Evolutionary conservation across 1,140 invertebrate species (phyloP).

Genomic region (Acyrthosiphon pisum): DNA sequence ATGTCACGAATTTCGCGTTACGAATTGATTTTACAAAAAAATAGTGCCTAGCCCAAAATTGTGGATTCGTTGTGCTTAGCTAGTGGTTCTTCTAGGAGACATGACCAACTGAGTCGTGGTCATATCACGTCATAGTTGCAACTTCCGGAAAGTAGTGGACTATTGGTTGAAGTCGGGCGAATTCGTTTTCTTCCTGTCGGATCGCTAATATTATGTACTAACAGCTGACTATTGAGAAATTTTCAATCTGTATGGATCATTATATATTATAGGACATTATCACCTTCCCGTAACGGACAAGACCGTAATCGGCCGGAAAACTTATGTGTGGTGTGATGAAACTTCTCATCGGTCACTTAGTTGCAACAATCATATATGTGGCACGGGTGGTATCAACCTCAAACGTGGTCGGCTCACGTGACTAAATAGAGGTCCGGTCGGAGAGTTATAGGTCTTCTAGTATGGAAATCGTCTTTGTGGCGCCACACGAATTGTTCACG

Average conservation of each 20-base stretch:
- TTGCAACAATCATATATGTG: neutral
- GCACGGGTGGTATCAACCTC: neutral
- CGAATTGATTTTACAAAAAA: neutral
- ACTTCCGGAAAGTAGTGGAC: neutral
- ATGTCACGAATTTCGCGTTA: no score
- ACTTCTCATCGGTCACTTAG: neutral
- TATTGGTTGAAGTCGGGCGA: neutral
- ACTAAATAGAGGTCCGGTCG: neutral
- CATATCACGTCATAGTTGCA: neutral
- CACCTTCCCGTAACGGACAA: neutral
- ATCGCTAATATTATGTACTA: neutral
- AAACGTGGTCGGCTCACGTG: neutral
- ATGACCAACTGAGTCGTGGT: no score
- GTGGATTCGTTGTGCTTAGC: no score
- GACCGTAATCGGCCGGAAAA: neutral
- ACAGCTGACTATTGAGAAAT: neutral
- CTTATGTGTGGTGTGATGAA: neutral
- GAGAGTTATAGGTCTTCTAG: neutral
- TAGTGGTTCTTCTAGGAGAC: neutral
- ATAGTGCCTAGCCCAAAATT: neutral
- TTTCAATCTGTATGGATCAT: neutral
- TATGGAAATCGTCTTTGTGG: neutral
- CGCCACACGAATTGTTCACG: neutral
- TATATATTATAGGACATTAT: neutral
- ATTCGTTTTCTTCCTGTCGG: neutral